These are phyloP conservation scores for Xiphophorus maculatus DNA, from an alignment of 2,113 vertebrate genomes.

Conservation along the genomic window DNA sequence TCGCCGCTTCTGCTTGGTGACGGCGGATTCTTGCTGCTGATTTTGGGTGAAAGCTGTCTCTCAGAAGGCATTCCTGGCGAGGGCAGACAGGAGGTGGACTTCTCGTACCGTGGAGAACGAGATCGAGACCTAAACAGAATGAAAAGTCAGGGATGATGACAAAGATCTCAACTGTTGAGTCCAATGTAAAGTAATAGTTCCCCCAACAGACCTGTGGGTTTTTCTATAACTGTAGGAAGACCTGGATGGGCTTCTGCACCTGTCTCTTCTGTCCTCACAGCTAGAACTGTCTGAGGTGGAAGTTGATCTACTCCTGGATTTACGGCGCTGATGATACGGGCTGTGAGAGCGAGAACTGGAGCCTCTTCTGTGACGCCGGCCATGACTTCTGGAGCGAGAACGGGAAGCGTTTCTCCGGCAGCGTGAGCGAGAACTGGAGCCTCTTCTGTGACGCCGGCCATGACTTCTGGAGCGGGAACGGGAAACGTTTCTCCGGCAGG, in stretches of 20 bases:
- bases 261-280: constrained; percentile 14
- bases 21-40: neutral
- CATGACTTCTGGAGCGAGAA: constrained; percentile 35
- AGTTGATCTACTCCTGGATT: neutral
- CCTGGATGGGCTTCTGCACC: constrained; percentile 15
- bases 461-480: constrained; percentile 53
- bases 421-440: neutral
- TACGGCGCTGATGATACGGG: neutral
- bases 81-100: rapidly evolving
- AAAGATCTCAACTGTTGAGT: neutral
- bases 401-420: neutral
- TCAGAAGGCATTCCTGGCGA: neutral
- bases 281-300: constrained; percentile 37
- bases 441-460: too few relatives aligned
- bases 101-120: constrained; percentile 4
- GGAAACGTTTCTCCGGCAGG: neutral
- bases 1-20: neutral
- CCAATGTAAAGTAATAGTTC: neutral
- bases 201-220: constrained; percentile 43
- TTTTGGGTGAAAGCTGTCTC: neutral
- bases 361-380: too few relatives aligned
- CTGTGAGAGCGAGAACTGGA: neutral
- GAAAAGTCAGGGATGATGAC: neutral
- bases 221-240: constrained; percentile 38
- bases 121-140: constrained; percentile 16